Conservation (phyloP, 2,113 vertebrate species). For the Eulemur rufifrons region DNA sequence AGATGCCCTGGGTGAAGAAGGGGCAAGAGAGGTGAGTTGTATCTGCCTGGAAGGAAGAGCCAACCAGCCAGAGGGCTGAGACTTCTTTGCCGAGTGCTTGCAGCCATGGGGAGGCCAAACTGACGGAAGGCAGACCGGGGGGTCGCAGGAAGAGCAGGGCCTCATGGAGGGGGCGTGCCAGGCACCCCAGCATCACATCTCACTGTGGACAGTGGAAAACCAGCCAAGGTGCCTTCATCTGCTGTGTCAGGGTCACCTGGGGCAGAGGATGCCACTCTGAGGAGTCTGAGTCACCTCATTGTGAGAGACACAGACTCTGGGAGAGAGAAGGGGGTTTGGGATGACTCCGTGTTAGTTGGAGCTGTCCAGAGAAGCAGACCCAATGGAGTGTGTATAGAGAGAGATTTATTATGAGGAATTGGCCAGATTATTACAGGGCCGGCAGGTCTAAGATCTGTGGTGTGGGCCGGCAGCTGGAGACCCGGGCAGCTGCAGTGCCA, state of each 20-base stretch:
- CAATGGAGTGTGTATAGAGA: neutral
- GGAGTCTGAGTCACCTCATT: neutral
- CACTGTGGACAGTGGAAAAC: neutral
- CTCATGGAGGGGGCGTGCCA: accelerated
- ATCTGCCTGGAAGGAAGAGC: neutral
- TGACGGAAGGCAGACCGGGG: too few species aligned
- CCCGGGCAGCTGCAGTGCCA: neutral
- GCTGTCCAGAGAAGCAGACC: neutral
- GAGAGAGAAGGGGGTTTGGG: neutral
- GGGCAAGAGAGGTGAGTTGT: too few species aligned
- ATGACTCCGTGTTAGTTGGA: too few species aligned
- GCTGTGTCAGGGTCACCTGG: neutral
- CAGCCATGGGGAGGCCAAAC: neutral
- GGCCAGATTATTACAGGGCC: neutral
- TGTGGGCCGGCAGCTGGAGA: neutral
- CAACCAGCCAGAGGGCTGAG: neutral
- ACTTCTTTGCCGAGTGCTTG: neutral
- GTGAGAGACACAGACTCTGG: neutral
- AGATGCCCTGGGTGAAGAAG: neutral
- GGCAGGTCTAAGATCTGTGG: neutral
- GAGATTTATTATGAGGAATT: neutral
- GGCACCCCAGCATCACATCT: too few species aligned
- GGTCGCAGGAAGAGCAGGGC: neutral
- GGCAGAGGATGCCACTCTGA: neutral
- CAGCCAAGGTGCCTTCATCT: neutral